Percentiles rank a stretch among this genome's conserved stretches.
phyloP scores from a whole-genome alignment of 2,797 vertebrate genomes.

The Cetoscarus ocellatus region DNA sequence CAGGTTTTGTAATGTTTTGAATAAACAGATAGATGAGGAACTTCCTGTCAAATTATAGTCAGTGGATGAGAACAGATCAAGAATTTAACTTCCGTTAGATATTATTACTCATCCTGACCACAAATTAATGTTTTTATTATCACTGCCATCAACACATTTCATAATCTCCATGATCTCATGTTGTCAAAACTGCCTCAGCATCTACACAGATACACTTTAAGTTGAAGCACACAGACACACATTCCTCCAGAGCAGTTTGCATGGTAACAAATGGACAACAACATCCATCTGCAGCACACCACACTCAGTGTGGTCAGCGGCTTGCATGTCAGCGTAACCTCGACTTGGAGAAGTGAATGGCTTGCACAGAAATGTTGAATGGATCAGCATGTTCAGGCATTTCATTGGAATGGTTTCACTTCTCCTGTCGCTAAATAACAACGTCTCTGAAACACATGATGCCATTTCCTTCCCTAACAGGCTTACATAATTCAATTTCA shows the following conservation, averaged over 20 bases:
- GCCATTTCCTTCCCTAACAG: slow-evolving; percentile 38
- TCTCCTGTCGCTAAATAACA: slow-evolving; percentile 11
- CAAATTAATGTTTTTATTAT: slow-evolving; percentile 23
- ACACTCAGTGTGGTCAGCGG: not conserved
- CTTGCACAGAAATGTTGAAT: slow-evolving; percentile 54
- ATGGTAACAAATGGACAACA: not conserved
- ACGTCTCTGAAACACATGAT: slow-evolving; percentile 41
- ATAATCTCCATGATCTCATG: slow-evolving; percentile 29
- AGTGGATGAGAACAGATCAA: not conserved
- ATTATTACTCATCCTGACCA: slow-evolving; percentile 1
- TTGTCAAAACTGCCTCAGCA: not conserved
- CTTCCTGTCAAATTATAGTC: not conserved
- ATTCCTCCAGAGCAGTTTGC: not conserved
- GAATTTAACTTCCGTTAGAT: not conserved
- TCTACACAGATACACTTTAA: not conserved
- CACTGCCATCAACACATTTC: slow-evolving; percentile 23
- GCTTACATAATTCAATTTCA: slow-evolving; percentile 2
- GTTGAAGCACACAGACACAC: not conserved
- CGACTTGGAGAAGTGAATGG: slow-evolving; percentile 42
- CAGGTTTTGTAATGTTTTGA: no score
- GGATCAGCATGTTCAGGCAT: not conserved
- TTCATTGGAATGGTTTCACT: slow-evolving; percentile 54
- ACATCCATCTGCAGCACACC: not conserved
- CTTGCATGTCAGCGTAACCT: slow-evolving; percentile 40
- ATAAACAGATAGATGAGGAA: not conserved